These are phyloP conservation scores for Alviniconcha marisindica DNA, from an alignment of 1,140 invertebrate genomes.

Conservation along the genomic window DNA sequence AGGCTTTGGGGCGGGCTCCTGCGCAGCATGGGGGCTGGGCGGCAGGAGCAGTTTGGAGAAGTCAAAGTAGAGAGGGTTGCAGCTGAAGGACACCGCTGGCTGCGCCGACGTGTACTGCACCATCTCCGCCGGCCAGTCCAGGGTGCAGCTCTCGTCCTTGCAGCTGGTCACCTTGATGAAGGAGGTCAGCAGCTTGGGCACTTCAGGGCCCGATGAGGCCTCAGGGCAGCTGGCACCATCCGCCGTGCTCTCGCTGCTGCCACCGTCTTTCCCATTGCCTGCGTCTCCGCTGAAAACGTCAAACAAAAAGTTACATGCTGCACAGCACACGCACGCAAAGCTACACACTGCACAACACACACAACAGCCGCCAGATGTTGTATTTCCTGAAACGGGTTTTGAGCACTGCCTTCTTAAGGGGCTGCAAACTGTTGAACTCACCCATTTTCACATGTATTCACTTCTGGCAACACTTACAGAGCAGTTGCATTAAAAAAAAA, in stretches of 20 bases:
- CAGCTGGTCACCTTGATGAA: constrained; percentile 62
- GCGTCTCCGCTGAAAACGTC: not conserved
- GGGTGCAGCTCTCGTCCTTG: constrained; percentile 59
- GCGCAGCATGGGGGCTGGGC: not conserved
- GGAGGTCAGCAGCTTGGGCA: constrained; percentile 36
- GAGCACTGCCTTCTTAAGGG: too few species aligned
- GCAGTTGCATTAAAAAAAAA: too few species aligned
- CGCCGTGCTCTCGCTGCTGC: not conserved
- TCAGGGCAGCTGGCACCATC: too few species aligned
- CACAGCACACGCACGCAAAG: too few species aligned
- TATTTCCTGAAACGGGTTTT: too few species aligned
- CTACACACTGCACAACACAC: too few species aligned
- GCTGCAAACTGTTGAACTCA: too few species aligned
- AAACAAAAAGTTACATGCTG: too few species aligned
- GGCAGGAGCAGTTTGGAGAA: constrained; percentile 53
- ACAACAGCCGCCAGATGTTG: too few species aligned
- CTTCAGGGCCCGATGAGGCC: not conserved
- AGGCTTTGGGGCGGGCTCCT: not conserved
- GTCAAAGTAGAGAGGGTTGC: constrained; percentile 69
- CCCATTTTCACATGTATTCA: too few species aligned
- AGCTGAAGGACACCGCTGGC: constrained; percentile 61
- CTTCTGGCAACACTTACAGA: too few species aligned
- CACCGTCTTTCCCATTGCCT: not conserved
- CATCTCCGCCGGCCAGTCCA: constrained; percentile 69
- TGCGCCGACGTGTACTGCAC: constrained; percentile 59